Conservation (phyloP, 1,140 invertebrate genomes). For the Helicorthomorpha holstii region DNA sequence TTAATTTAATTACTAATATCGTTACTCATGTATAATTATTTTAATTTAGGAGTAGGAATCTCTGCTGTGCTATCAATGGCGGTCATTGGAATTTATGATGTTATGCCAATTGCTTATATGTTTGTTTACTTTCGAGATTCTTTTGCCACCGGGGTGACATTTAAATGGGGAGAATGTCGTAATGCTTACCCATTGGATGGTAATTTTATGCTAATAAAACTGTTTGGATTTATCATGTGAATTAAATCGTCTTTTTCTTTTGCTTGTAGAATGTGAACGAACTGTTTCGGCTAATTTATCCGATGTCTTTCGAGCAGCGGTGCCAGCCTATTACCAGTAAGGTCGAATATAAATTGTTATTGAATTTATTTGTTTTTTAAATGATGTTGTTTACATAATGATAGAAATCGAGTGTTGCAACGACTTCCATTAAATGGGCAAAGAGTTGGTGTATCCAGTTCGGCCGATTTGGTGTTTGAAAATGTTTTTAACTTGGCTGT, state of each 20-base stretch:
- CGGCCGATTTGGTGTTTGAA: conserved; percentile 52
- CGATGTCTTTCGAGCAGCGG: conserved; percentile 12
- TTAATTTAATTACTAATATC: conserved; percentile 4
- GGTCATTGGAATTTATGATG: conserved; percentile 66
- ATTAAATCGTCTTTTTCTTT: neutral
- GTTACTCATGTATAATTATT: conserved; percentile 1
- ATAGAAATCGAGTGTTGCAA: conserved; percentile 44
- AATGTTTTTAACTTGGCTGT: conserved; percentile 74
- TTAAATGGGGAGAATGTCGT: conserved; percentile 54
- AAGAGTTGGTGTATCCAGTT: conserved; percentile 33
- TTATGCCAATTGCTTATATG: conserved; percentile 73
- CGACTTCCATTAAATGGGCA: conserved; percentile 32
- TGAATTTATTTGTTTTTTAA: conserved; percentile 4
- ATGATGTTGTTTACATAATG: neutral
- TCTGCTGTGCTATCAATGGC: conserved; percentile 59
- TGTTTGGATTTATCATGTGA: neutral
- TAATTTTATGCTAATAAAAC: conserved; percentile 5
- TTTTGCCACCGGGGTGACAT: conserved; percentile 65
- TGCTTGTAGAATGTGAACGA: neutral
- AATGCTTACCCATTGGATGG: conserved; percentile 11
- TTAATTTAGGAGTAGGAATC: conserved; percentile 48
- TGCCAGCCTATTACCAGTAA: conserved; percentile 15
- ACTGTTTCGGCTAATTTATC: conserved; percentile 4
- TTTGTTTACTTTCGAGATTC: conserved; percentile 75
- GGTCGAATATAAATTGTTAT: no score